Evolutionary conservation across 2,888 invertebrate species (phyloP), one percentile per base, ranked within the genome.

Genomic region (Nymphalis polychloros): DNA sequence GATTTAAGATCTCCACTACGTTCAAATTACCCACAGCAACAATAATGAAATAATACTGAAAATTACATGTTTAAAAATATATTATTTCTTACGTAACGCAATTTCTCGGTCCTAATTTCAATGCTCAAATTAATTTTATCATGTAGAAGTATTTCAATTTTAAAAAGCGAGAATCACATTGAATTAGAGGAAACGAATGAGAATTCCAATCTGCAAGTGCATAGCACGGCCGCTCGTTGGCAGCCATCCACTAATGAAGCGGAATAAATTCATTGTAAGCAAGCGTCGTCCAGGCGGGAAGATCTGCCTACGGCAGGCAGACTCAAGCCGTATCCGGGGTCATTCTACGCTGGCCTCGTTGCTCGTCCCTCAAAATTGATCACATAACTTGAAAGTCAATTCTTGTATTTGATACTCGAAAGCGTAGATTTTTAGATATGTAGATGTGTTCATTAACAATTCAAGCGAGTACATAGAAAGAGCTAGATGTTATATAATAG

Each of bases 201-300:
- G 69, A 75, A 75, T 72, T 72, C 71, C 72, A 70, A 72, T 72
- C 72, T 60, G 70, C 63, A 62, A 70, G 72, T 73, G 73, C 76
- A 74, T 69, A 73, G 64, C 64, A 49, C 60, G 55, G 55, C 55
- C 55, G 55, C 70, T 62, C 64, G 62, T 67, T 64, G 68, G 72
- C 64, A 72, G 76, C 73, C 74, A 74, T 74, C 68, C 72, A 69
- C 76, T 77, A 77, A 76, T 77, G 76, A 78, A 77, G 71, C 73
- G 70, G 71, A 76, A 77, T 70, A 69, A 73, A 75, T 74, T 72
- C 73, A 74, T 74, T 72, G 70, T 71, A 70, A 49, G 67, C 41
- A 50, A n/a, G 48, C 50, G 19, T 47, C 63, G 64, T 41, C 71
- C 68, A 71, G 50, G 13, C 27, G 20, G 7, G 10, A 8, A 62